Conservation (phyloP, 2,113 vertebrate species). For the Egretta garzetta region DNA sequence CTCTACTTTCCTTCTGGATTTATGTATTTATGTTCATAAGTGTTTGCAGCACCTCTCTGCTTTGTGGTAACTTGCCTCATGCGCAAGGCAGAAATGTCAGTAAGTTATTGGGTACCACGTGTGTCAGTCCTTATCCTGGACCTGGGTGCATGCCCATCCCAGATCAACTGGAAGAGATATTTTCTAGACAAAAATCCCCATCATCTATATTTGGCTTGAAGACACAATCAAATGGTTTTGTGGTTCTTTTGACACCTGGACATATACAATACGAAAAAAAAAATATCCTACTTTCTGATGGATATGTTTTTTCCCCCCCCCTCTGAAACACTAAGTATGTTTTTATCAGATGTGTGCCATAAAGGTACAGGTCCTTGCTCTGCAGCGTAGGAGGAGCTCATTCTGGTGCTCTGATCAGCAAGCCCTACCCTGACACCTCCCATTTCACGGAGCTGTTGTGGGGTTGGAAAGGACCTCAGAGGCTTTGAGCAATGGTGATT, state of each 20-base stretch:
- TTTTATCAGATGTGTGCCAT: not conserved
- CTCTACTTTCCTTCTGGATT: not conserved
- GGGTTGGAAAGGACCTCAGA: not conserved
- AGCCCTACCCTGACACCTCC: not conserved
- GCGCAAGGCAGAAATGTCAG: not conserved
- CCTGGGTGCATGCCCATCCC: not conserved
- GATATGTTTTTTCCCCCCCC: not conserved
- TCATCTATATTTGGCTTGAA: not conserved
- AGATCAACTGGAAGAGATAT: not conserved
- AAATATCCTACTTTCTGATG: rapidly evolving
- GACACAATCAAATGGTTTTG: not conserved
- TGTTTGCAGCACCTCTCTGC: not conserved
- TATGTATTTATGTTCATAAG: not conserved
- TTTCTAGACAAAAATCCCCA: rapidly evolving
- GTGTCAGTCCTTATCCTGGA: not conserved
- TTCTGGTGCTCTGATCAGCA: not conserved
- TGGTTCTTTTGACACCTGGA: not conserved
- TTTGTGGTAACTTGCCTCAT: not conserved
- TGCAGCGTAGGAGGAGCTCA: not conserved
- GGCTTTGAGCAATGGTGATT: not conserved
- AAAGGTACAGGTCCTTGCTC: not conserved
- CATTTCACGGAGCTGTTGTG: not conserved
- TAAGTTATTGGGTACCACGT: not conserved
- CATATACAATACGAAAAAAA: not conserved
- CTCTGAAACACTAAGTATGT: not conserved